A percentile compares a stretch with the other conserved stretches of the same genome.
Evolutionary conservation across 2,888 invertebrate species (phyloP).

Genomic region (Sarcophaga subvicina): DNA sequence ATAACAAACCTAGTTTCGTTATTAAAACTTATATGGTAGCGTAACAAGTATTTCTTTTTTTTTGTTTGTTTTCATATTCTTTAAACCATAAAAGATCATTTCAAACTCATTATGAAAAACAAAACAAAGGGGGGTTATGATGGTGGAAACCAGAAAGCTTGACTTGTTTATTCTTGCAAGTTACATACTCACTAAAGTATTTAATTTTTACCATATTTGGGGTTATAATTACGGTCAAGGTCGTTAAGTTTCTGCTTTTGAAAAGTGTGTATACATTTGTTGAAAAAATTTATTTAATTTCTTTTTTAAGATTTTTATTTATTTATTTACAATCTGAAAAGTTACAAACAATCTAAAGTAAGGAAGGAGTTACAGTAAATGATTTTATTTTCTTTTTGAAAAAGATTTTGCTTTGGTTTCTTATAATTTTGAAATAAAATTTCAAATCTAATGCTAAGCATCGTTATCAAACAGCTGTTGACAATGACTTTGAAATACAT

Average conservation of each 20-base stretch:
- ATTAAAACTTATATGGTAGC: too few species aligned
- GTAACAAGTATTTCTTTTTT: too few species aligned
- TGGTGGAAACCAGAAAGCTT: too few species aligned
- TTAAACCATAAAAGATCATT: too few species aligned
- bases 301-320: neutral
- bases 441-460: conserved; percentile 7
- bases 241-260: conserved; percentile 15
- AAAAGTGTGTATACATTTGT: too few species aligned
- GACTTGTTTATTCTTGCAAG: too few species aligned
- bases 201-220: conserved; percentile 21
- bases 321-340: neutral
- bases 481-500: conserved; percentile 41
- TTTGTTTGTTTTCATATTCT: too few species aligned
- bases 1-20: too few species aligned
- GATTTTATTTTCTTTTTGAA: too few species aligned
- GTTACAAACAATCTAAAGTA: conserved; percentile 4
- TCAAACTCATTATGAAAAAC: too few species aligned
- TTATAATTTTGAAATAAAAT: neutral
- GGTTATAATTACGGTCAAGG: conserved; percentile 50
- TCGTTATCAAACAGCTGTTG: conserved; percentile 12
- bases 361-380: neutral
- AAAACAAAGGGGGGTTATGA: too few species aligned
- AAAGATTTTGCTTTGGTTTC: neutral
- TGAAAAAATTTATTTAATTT: neutral
- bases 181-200: too few species aligned